Evolutionary conservation across 2,888 invertebrate species (phyloP), one percentile per base, ranked within the genome.

Genomic region (Drosophila fungiperda): DNA sequence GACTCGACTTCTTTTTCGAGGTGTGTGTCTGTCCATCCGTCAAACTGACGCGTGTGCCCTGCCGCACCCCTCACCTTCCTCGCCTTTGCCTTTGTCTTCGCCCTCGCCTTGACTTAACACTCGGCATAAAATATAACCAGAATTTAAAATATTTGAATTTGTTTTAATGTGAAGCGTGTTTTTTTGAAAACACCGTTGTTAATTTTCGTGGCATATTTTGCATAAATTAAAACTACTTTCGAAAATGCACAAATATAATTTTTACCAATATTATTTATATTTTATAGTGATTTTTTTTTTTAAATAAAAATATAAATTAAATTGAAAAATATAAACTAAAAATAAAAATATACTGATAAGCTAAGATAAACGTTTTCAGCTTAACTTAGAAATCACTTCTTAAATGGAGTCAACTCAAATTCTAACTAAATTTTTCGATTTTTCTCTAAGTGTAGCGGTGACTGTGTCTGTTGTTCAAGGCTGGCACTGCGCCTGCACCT

Each of bases 11-110:
- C 55, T 15, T 9, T 26, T 26, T 29, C 3, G 48, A 55, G 73
- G 67, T 69, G 63, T 72, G 63, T 35, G 35, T 45, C 38, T 57
- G 68, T 58, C 57, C 29, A n/a, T 29, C 35, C 49, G 32, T 49
- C 26, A 15, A 33, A 8, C 29, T 48, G 78, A 40, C 74, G 70
- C 74, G 75, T 75, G 70, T 53, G 68, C 59, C 49, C 49, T 9
- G 73, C 45, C 66, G 23, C 60, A 15, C 32, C 65, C 68, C 38
- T 60, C 35, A 17, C 6, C 53, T 53, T 38, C 8, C 29, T 36
- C 1, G 35, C 11, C 59, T 15, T 57, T 15, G 45, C 70, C 75
- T 36, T 59, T 11, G 17, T 6, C 57, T 53, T 40, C 9, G 58
- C n/a, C 33, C n/a, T 42, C 4, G 35, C 15, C 65, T 26, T 57